Base-by-base conservation (phyloP, 2,113 vertebrate genomes). In the Heterotilapia buettikoferi region DNA sequence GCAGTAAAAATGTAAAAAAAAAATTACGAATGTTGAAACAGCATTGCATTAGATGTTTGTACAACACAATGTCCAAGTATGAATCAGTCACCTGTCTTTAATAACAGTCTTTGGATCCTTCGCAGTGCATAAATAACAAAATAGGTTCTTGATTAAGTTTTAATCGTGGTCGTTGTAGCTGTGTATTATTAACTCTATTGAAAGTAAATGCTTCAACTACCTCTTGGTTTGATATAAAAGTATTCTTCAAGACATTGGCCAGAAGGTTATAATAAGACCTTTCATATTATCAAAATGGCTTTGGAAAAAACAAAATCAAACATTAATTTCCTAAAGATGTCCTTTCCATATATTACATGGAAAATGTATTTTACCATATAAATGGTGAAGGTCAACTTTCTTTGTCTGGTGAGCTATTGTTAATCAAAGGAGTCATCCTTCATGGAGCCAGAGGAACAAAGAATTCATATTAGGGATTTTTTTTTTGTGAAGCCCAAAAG, bases 101-200 rank as follows among this genome's bases (percentile, higher is more conserved):
- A 50, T 73, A 45, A 26, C 13, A 26, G 14, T 50, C 43, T 76
- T 18, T 7, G 21, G 21, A 45, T 73, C 21, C 9, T 16, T 18
- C 0, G 0, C 40, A 76, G 40, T 1, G 4, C 6, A 47, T 26
- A 76, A 29, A 47, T 0, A 76, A 73, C 24, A 76, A 2, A 47
- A 29, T 29, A 9, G 9, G 24, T 29, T 76, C 66, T 73, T 45
- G 1, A 73, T 73, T 26, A 45, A 18, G 13, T 45, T 45, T 0
- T 66, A 66, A 66, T 12, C 0, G 0, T 0, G 6, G 18, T 5
- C 0, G 61, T 66, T 66, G 18, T 3, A 47, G 40, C 24, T 14
- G 33, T 83, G 45, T 68, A 26, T 38, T 9, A 68, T 14, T 43
- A 50, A 26, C 29, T 40, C 5, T 50, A 19, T 13, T 13, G 3